Percentiles rank a stretch among this genome's conserved stretches.
phyloP scores from a whole-genome alignment of 2,888 invertebrate genomes.

The Caenorhabditis angaria region DNA sequence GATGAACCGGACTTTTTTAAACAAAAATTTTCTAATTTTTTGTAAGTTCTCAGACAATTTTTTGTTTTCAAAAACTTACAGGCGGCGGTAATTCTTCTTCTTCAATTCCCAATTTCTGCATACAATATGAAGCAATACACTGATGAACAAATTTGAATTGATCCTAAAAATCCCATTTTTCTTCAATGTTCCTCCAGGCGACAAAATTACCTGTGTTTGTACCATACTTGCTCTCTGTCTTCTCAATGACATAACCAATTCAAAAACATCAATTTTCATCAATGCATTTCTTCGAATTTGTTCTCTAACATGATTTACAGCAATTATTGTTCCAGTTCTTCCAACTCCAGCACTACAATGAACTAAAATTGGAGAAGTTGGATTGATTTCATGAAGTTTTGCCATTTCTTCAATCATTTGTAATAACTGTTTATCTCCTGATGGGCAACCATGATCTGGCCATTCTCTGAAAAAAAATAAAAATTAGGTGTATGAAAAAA shows the following conservation, averaged over 20 bases:
- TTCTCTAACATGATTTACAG: slow-evolving; percentile 59
- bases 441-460: slow-evolving; percentile 69
- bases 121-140: slow-evolving; percentile 61
- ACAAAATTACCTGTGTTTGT: slow-evolving; percentile 58
- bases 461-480: slow-evolving; percentile 54
- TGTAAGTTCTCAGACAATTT: background rate
- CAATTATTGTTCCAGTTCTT: slow-evolving; percentile 68
- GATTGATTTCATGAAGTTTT: slow-evolving; percentile 30
- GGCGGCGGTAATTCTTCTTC: slow-evolving; percentile 15
- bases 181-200: background rate
- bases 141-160: slow-evolving; percentile 65
- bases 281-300: slow-evolving; percentile 46
- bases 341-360: slow-evolving; percentile 70
- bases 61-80: no score
- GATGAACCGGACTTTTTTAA: no score
- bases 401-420: slow-evolving; percentile 65
- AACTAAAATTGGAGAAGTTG: slow-evolving; percentile 54
- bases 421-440: slow-evolving; percentile 59
- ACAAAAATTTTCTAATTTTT: background rate
- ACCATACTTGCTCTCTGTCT: slow-evolving; percentile 65
- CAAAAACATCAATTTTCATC: slow-evolving; percentile 48
- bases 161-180: slow-evolving; percentile 36
- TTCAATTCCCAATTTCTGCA: slow-evolving; percentile 35
- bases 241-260: slow-evolving; percentile 57
- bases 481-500: background rate